Percentiles rank a stretch among this genome's conserved stretches.
phyloP scores from a whole-genome alignment of 2,888 invertebrate genomes.

The Trileptium ribeirensis region DNA sequence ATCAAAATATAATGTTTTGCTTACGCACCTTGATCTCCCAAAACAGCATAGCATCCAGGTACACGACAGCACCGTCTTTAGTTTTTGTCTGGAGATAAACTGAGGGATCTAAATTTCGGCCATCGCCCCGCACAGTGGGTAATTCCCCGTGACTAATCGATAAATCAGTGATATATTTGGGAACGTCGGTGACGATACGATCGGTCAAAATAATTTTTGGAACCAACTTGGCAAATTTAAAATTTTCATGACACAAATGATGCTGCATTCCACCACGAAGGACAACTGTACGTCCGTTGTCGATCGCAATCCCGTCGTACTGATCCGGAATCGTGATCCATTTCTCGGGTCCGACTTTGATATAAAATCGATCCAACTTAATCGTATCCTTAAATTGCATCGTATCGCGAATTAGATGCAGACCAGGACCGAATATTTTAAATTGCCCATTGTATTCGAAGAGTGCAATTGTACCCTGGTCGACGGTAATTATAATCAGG shows the following conservation, averaged over 20 bases:
- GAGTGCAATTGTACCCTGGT: conserved; percentile 11
- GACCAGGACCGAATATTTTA: conserved; percentile 14
- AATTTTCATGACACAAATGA: conserved; percentile 14
- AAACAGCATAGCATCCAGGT: conserved; percentile 15
- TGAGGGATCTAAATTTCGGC: conserved; percentile 2
- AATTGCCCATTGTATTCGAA: conserved; percentile 17
- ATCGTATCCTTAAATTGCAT: conserved; percentile 4
- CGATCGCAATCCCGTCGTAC: conserved; percentile 16
- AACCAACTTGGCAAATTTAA: conserved; percentile 14
- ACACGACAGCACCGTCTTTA: conserved; percentile 5
- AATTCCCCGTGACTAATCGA: not conserved
- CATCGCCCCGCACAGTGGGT: not conserved
- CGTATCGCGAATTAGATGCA: conserved; percentile 8
- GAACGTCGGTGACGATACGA: conserved; percentile 14
- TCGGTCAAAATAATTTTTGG: conserved; percentile 17
- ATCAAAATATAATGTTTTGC: too few species aligned
- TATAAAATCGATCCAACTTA: conserved; percentile 1
- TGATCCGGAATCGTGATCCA: conserved; percentile 17
- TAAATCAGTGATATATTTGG: not conserved
- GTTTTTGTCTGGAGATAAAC: conserved; percentile 14
- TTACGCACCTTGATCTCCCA: too few species aligned
- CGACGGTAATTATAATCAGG: conserved; percentile 10
- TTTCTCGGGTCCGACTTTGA: conserved; percentile 12
- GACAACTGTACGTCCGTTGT: conserved; percentile 2
- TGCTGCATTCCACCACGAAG: conserved; percentile 12